A percentile compares a stretch with the other conserved stretches of the same genome.
phyloP scores from a whole-genome alignment of 2,888 invertebrate genomes.

The Pardosa pseudoannulata region DNA sequence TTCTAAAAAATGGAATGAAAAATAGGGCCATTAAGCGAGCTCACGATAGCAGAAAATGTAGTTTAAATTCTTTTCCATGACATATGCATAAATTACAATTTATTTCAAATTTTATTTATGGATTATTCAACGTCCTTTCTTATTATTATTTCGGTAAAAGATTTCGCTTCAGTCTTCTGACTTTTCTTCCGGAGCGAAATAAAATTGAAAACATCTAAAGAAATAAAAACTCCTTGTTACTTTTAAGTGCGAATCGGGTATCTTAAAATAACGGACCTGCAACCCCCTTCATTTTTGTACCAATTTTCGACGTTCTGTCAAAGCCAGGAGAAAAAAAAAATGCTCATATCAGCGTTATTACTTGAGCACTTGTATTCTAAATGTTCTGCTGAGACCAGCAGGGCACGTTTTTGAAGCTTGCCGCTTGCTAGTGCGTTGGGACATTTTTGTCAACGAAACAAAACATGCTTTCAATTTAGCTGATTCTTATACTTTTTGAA shows the following conservation, averaged over 20 bases:
- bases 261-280: conserved; percentile 8
- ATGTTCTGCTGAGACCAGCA: conserved; percentile 55
- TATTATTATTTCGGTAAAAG: too few species aligned
- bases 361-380: conserved; percentile 39
- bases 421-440: not conserved
- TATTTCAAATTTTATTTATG: too few species aligned
- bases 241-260: conserved; percentile 28
- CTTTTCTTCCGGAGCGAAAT: too few species aligned
- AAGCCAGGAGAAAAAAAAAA: conserved; percentile 22
- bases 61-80: too few species aligned
- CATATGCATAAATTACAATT: too few species aligned
- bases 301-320: conserved; percentile 26
- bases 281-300: not conserved
- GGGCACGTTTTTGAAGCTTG: conserved; percentile 37
- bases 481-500: conserved; percentile 42
- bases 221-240: conserved; percentile 22
- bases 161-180: too few species aligned
- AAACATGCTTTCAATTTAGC: conserved; percentile 34
- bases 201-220: too few species aligned
- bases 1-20: too few species aligned
- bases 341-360: conserved; percentile 43
- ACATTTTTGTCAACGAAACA: conserved; percentile 57
- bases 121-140: too few species aligned
- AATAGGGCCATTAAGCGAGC: too few species aligned
- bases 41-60: too few species aligned